phyloP scores from a whole-genome alignment of 2,888 invertebrate genomes.

The Tiliacea aurago region DNA sequence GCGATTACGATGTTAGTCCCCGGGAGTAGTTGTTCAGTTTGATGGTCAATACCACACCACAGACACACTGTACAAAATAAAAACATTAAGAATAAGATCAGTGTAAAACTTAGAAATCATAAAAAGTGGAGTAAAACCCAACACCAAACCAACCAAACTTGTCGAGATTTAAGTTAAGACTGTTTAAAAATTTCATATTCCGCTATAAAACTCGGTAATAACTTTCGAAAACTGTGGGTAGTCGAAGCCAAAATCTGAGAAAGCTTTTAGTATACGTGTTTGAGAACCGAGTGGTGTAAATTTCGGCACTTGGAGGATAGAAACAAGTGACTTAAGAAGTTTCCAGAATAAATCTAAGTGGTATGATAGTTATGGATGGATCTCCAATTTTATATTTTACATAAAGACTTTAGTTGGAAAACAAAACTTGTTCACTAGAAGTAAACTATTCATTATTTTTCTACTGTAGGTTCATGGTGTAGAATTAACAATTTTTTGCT shows the following conservation, averaged over 20 bases:
- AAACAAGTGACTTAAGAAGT: conserved; percentile 70
- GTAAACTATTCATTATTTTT: conserved; percentile 8
- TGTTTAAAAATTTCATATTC: conserved; percentile 22
- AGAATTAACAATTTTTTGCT: not conserved
- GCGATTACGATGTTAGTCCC: no score
- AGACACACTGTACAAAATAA: no score
- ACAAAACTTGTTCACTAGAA: conserved; percentile 40
- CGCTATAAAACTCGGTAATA: conserved; percentile 36
- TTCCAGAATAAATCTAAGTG: conserved; percentile 53
- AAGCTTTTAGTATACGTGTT: conserved; percentile 76
- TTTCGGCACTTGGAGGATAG: conserved; percentile 69
- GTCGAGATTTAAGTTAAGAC: not conserved
- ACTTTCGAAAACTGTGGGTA: conserved; percentile 31
- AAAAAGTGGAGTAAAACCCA: not conserved
- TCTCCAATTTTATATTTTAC: conserved; percentile 58
- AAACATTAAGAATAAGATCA: not conserved
- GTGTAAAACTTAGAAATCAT: not conserved
- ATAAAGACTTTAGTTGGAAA: conserved; percentile 56
- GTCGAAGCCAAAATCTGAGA: conserved; percentile 43
- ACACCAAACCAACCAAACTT: conserved; percentile 3
- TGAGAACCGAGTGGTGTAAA: conserved; percentile 64
- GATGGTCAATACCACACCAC: no score
- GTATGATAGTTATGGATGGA: conserved; percentile 24
- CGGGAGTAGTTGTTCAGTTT: no score
- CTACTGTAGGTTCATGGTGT: not conserved